These are phyloP conservation scores for Hippocampus comes DNA, from an alignment of 2,113 vertebrate genomes.

Conservation along the genomic window DNA sequence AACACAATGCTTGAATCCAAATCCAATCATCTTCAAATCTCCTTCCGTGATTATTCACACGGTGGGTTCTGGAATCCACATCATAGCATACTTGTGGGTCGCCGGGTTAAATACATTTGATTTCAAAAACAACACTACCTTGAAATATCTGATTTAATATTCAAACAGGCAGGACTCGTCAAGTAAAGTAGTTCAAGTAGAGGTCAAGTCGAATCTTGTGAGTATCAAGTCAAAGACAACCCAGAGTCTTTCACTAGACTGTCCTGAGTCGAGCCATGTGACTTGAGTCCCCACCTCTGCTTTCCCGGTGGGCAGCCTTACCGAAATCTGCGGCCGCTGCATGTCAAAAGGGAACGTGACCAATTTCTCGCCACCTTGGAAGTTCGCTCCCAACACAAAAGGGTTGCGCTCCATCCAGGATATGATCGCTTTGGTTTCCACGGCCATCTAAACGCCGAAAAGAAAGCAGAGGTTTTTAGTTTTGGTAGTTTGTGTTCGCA, in stretches of 20 bases:
- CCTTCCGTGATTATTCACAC: too few relatives aligned
- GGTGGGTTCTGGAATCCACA: too few relatives aligned
- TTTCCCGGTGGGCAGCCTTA: slow-evolving; percentile 26
- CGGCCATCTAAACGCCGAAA: slow-evolving; percentile 74
- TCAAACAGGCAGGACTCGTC: too few relatives aligned
- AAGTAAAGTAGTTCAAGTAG: not conserved
- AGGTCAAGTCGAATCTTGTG: not conserved
- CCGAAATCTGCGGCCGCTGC: slow-evolving; percentile 60
- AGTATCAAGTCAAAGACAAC: not conserved
- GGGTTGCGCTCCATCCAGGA: slow-evolving; percentile 91
- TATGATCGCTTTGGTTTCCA: slow-evolving; percentile 85
- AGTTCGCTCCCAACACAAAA: slow-evolving; percentile 91
- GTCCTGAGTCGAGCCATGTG: not conserved
- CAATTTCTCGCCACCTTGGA: slow-evolving; percentile 89
- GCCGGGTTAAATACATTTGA: too few relatives aligned
- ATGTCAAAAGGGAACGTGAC: slow-evolving; percentile 81
- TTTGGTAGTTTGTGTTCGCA: too few relatives aligned
- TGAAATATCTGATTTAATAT: too few relatives aligned
- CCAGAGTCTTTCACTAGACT: too few relatives aligned
- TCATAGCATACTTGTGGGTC: too few relatives aligned
- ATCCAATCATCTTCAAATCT: too few relatives aligned
- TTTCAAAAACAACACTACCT: too few relatives aligned
- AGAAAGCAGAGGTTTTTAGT: not conserved
- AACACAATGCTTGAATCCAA: too few relatives aligned
- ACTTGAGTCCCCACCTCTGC: too few relatives aligned